Evolutionary conservation across 2,888 invertebrate genomes (phyloP), one percentile per base, ranked within the genome.

Genomic region (Fabriciana adippe): DNA sequence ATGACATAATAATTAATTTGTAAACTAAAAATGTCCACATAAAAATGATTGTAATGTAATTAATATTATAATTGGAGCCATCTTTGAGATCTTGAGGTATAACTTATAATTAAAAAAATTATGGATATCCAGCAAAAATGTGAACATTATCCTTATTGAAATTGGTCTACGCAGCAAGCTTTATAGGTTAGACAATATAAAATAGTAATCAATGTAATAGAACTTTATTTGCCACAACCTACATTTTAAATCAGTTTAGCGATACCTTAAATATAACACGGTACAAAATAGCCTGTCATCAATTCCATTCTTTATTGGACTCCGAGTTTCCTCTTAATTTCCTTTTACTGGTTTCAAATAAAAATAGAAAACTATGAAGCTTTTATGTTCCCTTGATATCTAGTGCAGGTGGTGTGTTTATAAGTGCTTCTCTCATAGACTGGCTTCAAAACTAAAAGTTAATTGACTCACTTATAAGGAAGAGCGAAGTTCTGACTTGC

Each of bases 271-370:
- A n/a, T 26, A 56, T 14, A 62, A 62, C n/a, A 18, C n/a, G 35
- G 21, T 50, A 79, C 78, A 77, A 79, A 75, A 72, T 74, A 78
- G 75, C 69, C 72, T 41, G 72, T 71, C 76, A 81, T 81, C 76
- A 77, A 78, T 81, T 81, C 75, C 66, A 66, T 68, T 75, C 75
- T 78, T 81, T 81, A 82, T 79, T 78, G 78, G 77, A 78, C 76
- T 69, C 75, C 76, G 66, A 66, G 71, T 70, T 69, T 65, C 55
- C 66, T 66, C 71, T 67, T 71, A 64, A 67, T 74, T 76, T 70
- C 65, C 65, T 66, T 57, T 66, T 57, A 53, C 65, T 65, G 68
- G 73, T 71, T 67, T 56, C 45, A 71, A 73, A 67, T 80, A 80
- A 80, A 80, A 79, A 80, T 81, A 77, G 73, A 74, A 65, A 76